These are phyloP conservation scores for Glaucidium brasilianum DNA, from an alignment of 2,113 vertebrate species.

Conservation along the genomic window DNA sequence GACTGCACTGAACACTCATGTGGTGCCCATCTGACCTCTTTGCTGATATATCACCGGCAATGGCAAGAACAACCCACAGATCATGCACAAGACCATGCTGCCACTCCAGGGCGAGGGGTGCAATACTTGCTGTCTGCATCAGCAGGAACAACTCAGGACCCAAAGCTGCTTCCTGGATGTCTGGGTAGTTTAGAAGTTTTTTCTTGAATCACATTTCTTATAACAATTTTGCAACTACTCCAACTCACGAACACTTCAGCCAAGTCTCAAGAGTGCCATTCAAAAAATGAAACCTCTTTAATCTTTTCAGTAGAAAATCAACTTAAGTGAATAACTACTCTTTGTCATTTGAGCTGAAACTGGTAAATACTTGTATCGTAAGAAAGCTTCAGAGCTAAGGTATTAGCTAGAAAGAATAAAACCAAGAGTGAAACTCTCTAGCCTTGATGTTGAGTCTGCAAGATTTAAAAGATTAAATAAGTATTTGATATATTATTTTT, in stretches of 20 bases:
- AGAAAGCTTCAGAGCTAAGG: neutral
- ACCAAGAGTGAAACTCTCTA: neutral
- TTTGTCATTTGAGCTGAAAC: neutral
- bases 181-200: neutral
- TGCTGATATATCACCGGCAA: neutral
- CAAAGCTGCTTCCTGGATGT: neutral
- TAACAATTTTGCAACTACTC: neutral
- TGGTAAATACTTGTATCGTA: neutral
- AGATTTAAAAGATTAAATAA: neutral
- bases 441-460: neutral
- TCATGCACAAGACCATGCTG: neutral
- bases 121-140: neutral
- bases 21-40: neutral
- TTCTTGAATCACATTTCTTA: neutral
- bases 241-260: slow-evolving; percentile 8
- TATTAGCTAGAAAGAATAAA: neutral
- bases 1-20: neutral
- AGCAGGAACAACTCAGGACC: neutral
- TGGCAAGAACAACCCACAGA: neutral
- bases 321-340: slow-evolving; percentile 21
- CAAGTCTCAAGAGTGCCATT: slow-evolving; percentile 14
- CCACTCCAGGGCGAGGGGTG: neutral
- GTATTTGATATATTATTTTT: neutral
- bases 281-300: slow-evolving; percentile 11
- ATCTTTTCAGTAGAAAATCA: slow-evolving; percentile 47